These are phyloP conservation scores for Coreius guichenoti DNA, from an alignment of 2,797 vertebrate species.

Conservation along the genomic window DNA sequence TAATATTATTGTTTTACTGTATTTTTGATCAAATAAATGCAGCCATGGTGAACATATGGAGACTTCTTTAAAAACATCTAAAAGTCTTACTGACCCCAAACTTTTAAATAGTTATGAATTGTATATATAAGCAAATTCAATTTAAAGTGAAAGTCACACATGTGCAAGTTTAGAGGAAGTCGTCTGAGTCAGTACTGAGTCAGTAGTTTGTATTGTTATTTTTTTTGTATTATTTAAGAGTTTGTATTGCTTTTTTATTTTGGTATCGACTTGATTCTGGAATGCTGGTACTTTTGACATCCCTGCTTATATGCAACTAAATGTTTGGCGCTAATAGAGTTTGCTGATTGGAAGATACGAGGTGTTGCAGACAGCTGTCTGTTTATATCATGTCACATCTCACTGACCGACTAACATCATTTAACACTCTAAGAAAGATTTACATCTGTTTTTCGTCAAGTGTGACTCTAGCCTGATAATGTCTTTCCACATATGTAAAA, in stretches of 20 bases:
- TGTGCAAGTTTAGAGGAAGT: neutral
- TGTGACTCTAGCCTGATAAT: slow-evolving; percentile 13
- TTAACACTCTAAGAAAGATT: neutral
- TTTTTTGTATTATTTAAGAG: no score
- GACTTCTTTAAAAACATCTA: neutral
- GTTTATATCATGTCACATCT: slow-evolving; percentile 6
- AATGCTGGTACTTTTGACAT: neutral
- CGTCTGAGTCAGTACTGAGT: neutral
- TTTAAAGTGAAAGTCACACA: neutral
- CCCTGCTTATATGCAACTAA: neutral
- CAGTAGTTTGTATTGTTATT: neutral
- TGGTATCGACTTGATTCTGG: neutral
- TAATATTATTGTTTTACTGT: neutral
- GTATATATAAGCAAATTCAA: neutral
- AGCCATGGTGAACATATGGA: neutral
- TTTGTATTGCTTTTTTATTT: neutral
- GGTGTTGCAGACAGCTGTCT: slow-evolving; percentile 14
- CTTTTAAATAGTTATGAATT: neutral
- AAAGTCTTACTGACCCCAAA: neutral
- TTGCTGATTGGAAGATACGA: neutral
- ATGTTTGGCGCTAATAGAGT: neutral
- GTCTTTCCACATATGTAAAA: slow-evolving; percentile 15
- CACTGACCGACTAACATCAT: neutral
- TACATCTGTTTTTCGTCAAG: slow-evolving; percentile 9
- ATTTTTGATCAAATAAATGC: slow-evolving; percentile 5